Conservation (phyloP, 2,888 invertebrate species). For the Netelia fuscicornis region DNA sequence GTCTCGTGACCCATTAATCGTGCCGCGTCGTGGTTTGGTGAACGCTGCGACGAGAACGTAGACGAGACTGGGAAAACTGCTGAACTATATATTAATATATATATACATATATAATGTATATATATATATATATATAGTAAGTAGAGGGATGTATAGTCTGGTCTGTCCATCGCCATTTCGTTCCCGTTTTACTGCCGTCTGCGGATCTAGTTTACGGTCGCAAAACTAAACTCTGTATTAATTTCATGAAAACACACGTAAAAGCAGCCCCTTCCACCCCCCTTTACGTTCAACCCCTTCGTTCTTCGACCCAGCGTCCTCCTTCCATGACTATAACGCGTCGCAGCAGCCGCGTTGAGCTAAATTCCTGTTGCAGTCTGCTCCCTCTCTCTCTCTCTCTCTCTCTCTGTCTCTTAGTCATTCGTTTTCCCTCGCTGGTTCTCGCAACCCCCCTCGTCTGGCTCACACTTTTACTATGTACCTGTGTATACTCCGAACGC, state of each 20-base stretch:
- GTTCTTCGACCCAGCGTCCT: background rate
- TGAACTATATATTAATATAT: conserved; percentile 31
- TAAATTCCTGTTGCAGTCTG: conserved; percentile 72
- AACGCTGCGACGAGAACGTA: conserved; percentile 63
- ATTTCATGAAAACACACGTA: conserved; percentile 82
- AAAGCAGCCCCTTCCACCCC: conserved; percentile 67
- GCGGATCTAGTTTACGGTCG: conserved; percentile 81
- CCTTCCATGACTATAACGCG: conserved; percentile 70
- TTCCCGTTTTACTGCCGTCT: conserved; percentile 80
- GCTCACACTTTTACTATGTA: background rate
- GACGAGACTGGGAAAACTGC: conserved; percentile 57
- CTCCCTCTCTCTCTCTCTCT: conserved; percentile 14
- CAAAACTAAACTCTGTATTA: conserved; percentile 82
- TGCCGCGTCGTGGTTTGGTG: conserved; percentile 72
- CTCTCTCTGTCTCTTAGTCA: background rate
- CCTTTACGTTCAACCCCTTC: conserved; percentile 32
- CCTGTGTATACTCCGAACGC: conserved; percentile 3
- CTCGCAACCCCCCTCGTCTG: conserved; percentile 18
- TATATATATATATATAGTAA: background rate
- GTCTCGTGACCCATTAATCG: conserved; percentile 81
- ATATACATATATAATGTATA: background rate
- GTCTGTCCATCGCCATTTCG: conserved; percentile 79
- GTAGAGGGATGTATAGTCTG: conserved; percentile 40
- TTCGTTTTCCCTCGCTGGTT: background rate
- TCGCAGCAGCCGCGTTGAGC: conserved; percentile 67